phyloP scores from a whole-genome alignment of 2,113 vertebrate genomes.

The Condylura cristata region DNA sequence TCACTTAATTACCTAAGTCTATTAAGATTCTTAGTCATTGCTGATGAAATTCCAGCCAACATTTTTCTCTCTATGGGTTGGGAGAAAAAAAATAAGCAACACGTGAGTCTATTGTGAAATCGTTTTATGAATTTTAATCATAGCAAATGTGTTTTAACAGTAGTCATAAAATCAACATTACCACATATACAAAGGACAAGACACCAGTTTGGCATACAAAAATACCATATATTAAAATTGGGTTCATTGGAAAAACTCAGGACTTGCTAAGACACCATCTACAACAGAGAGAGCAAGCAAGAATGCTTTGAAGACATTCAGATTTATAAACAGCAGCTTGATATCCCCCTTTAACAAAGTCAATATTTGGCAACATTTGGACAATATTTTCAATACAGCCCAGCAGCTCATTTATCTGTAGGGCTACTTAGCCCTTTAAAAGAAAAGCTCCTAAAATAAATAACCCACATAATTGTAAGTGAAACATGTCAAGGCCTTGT shows the following conservation, averaged over 20 bases:
- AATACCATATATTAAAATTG: constrained; percentile 77
- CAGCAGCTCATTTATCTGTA: constrained; percentile 69
- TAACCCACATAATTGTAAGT: constrained; percentile 62
- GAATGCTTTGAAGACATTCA: constrained; percentile 80
- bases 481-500: constrained; percentile 67
- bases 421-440: constrained; percentile 65
- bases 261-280: constrained; percentile 72
- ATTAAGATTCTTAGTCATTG: constrained; percentile 74
- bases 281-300: constrained; percentile 79
- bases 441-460: constrained; percentile 73
- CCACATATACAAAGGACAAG: constrained; percentile 81
- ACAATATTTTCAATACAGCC: constrained; percentile 67
- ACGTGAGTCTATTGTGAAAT: constrained; percentile 75
- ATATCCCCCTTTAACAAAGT: constrained; percentile 80
- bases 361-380: constrained; percentile 82
- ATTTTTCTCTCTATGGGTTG: not conserved
- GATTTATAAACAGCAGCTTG: constrained; percentile 81
- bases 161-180: constrained; percentile 82
- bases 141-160: constrained; percentile 82
- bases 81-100: constrained; percentile 34
- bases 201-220: constrained; percentile 80
- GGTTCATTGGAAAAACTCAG: constrained; percentile 65
- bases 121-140: constrained; percentile 85
- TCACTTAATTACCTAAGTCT: constrained; percentile 64
- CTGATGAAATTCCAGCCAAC: constrained; percentile 63